A percentile compares a stretch with the other conserved stretches of the same genome.
Conservation (phyloP, 2,797 vertebrate genomes). For the Cynodonichthys magdalenae region DNA sequence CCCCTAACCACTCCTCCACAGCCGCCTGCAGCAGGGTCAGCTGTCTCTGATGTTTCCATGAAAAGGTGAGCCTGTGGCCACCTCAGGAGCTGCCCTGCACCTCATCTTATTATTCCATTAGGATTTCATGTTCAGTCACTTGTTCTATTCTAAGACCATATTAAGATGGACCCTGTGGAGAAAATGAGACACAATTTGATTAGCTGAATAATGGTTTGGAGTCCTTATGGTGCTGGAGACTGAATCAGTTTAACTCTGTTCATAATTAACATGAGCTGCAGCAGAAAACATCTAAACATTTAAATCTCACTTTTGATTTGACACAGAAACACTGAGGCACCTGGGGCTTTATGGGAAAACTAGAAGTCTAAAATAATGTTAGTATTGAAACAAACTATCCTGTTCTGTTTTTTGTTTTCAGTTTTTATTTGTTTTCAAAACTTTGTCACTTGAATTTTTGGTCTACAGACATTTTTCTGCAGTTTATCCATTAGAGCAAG, state of each 20-base stretch:
- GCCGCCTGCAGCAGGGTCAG: slow-evolving; percentile 5
- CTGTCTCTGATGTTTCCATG: slow-evolving; percentile 23
- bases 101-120: slow-evolving; percentile 8
- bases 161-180: slow-evolving; percentile 19
- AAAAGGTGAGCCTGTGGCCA: slow-evolving; percentile 31
- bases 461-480: too few relatives aligned
- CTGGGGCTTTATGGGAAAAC: too few relatives aligned
- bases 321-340: too few relatives aligned
- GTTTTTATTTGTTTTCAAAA: too few relatives aligned
- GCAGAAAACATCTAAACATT: neutral
- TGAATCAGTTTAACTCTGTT: slow-evolving; percentile 7
- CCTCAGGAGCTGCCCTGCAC: slow-evolving; percentile 8
- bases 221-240: slow-evolving; percentile 9
- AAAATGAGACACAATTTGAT: slow-evolving; percentile 32
- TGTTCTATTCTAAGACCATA: slow-evolving; percentile 11
- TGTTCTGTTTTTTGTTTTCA: too few relatives aligned
- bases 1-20: too few relatives aligned
- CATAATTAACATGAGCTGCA: neutral
- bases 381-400: too few relatives aligned
- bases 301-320: too few relatives aligned
- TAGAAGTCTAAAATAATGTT: too few relatives aligned
- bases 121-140: neutral
- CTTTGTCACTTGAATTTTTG: too few relatives aligned
- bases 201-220: slow-evolving; percentile 13
- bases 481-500: too few relatives aligned